These are phyloP conservation scores for Paramormyrops kingsleyae DNA, from an alignment of 2,113 vertebrate genomes.

Conservation along the genomic window DNA sequence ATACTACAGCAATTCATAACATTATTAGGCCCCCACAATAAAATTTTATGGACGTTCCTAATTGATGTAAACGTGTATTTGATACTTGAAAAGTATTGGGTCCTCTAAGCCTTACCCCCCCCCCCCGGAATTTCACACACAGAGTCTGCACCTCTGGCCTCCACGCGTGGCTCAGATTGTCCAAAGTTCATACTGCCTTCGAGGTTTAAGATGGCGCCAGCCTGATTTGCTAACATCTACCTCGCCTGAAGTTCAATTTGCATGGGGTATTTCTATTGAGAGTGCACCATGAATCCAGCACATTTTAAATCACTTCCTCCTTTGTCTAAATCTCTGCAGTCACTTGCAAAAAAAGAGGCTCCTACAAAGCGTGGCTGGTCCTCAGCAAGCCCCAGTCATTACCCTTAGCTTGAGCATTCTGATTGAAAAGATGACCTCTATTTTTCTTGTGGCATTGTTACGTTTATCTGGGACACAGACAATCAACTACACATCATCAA, in stretches of 20 bases:
- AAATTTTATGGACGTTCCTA: neutral
- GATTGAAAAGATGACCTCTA: constrained; percentile 25
- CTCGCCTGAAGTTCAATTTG: neutral
- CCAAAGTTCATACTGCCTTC: neutral
- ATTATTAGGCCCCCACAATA: neutral
- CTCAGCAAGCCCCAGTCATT: constrained; percentile 12
- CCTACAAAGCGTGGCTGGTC: neutral
- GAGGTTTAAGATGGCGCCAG: neutral
- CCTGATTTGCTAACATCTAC: neutral
- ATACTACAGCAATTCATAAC: neutral
- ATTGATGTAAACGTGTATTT: neutral
- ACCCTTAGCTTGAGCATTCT: constrained; percentile 11
- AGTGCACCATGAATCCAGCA: neutral
- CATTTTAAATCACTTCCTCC: neutral
- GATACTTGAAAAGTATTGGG: neutral
- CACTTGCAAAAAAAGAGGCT: constrained; percentile 1
- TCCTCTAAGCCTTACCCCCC: neutral
- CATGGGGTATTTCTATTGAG: neutral
- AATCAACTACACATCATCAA: constrained; percentile 7
- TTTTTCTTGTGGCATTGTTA: constrained; percentile 14
- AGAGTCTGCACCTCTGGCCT: neutral
- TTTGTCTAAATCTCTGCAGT: constrained; percentile 8
- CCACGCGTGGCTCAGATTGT: neutral
- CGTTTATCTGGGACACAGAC: constrained; percentile 18
- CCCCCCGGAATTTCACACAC: neutral